These are phyloP conservation scores for Cyanoderma ruficeps DNA, from an alignment of 2,113 vertebrate genomes.

Conservation along the genomic window DNA sequence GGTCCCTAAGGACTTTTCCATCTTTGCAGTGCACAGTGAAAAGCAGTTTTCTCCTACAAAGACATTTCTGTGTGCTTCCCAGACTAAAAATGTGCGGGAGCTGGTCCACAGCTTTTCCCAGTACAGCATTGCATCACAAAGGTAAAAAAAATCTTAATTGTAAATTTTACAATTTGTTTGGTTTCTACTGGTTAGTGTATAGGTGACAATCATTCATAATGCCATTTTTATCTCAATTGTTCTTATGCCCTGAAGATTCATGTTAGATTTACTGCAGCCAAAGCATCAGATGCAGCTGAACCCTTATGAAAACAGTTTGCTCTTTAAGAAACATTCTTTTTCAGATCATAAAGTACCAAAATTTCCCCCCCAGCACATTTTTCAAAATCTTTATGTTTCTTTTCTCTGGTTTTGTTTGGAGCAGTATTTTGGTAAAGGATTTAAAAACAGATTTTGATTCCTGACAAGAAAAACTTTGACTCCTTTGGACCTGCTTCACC, in stretches of 20 bases:
- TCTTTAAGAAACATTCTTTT: neutral
- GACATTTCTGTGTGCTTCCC: neutral
- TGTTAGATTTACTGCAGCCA: neutral
- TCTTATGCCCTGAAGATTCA: neutral
- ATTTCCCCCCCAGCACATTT: accelerated
- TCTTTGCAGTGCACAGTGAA: neutral
- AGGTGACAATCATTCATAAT: neutral
- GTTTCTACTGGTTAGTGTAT: neutral
- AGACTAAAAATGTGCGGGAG: neutral
- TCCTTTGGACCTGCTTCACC: neutral
- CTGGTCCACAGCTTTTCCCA: neutral
- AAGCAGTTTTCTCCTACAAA: neutral
- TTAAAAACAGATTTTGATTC: neutral
- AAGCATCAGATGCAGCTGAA: neutral
- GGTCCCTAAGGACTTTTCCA: neutral
- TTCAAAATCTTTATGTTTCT: neutral
- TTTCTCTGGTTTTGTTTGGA: neutral
- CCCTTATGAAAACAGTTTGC: neutral
- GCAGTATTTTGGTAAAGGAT: neutral
- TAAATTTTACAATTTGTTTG: neutral
- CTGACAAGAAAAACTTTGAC: neutral
- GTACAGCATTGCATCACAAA: neutral
- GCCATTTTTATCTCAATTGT: neutral
- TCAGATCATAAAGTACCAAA: neutral
- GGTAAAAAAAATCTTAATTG: neutral